These are phyloP conservation scores for Cercopithecus mona DNA, from an alignment of 2,113 vertebrate genomes.

Conservation along the genomic window DNA sequence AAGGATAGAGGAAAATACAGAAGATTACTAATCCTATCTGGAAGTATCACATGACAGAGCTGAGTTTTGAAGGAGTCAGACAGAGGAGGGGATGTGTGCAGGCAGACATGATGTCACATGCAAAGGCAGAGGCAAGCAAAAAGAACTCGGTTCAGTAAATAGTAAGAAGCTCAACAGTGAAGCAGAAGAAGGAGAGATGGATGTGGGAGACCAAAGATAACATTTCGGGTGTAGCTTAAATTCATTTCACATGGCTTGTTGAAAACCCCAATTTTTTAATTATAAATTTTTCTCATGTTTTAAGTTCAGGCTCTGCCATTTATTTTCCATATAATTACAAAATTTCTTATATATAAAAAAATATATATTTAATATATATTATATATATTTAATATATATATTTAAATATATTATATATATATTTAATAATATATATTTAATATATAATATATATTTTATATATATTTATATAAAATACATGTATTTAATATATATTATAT, in stretches of 20 bases:
- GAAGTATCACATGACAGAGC: not conserved
- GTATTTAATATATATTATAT: too few relatives aligned
- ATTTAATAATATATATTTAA: not conserved
- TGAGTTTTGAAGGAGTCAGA: not conserved
- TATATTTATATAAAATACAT: too few relatives aligned
- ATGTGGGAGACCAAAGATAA: not conserved
- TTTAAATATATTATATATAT: too few relatives aligned
- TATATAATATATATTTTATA: not conserved
- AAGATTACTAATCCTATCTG: not conserved
- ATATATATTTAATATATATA: not conserved
- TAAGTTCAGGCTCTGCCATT: not conserved
- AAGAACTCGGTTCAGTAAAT: not conserved
- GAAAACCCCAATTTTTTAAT: not conserved
- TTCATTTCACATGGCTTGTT: not conserved
- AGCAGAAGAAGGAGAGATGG: not conserved
- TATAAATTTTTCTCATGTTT: not conserved
- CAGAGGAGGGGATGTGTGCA: not conserved
- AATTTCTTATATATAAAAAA: not conserved
- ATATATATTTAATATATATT: not conserved
- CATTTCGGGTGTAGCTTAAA: not conserved
- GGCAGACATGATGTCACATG: not conserved
- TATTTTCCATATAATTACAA: not conserved
- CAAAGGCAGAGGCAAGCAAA: not conserved
- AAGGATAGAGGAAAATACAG: not conserved
- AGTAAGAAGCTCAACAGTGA: not conserved